phyloP scores from a whole-genome alignment of 2,797 vertebrate genomes.

The Eremophila alpestris region DNA sequence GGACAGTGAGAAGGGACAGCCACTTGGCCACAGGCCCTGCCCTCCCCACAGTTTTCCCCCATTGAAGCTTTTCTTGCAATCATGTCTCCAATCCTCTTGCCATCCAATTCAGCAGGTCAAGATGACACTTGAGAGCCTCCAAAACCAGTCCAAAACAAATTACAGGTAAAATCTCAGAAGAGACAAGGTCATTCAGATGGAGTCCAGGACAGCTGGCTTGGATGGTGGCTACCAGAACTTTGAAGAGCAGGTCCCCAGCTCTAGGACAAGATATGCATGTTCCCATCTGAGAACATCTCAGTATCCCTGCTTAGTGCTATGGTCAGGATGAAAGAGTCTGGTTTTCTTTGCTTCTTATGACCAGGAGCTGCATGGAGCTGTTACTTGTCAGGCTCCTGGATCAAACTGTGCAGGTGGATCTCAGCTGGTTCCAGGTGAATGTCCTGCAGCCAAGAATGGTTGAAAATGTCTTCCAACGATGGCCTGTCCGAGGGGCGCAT shows the following conservation, averaged over 20 bases:
- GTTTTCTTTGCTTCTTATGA: background rate
- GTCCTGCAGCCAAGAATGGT: slow-evolving; percentile 90
- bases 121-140: slow-evolving; percentile 1
- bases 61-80: background rate
- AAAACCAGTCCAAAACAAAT: background rate
- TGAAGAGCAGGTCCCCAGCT: background rate
- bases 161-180: background rate
- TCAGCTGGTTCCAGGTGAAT: slow-evolving; percentile 80
- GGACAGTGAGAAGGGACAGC: slow-evolving; percentile 60
- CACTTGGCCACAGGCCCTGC: slow-evolving; percentile 17
- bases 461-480: slow-evolving; percentile 90
- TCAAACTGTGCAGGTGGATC: slow-evolving; percentile 89
- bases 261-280: slow-evolving; percentile 44
- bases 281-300: slow-evolving; percentile 1
- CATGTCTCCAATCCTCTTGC: background rate
- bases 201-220: slow-evolving; percentile 16
- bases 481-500: slow-evolving; percentile 89
- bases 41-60: background rate
- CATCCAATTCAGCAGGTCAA: slow-evolving; percentile 35
- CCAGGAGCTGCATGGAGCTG: background rate
- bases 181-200: background rate
- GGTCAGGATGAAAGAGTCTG: background rate
- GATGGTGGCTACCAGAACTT: background rate
- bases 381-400: slow-evolving; percentile 79
- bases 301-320: slow-evolving; percentile 11